phyloP scores from a whole-genome alignment of 2,888 invertebrate species.

The Galerucella pusilla region DNA sequence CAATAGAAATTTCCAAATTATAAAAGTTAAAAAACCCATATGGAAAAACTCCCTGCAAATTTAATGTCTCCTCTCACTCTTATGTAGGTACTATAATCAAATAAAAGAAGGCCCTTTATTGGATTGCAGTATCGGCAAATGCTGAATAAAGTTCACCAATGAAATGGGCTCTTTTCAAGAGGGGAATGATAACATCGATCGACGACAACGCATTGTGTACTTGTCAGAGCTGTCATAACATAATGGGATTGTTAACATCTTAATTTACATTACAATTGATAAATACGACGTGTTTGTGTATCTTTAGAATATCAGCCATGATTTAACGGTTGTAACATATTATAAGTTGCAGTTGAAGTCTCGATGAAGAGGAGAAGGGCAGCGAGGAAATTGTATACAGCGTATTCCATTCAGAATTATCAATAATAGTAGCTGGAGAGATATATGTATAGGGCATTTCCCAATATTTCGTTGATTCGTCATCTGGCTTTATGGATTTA shows the following conservation, averaged over 20 bases:
- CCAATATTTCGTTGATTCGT: too few relatives aligned
- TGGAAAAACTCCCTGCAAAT: neutral
- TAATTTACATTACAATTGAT: conserved; percentile 44
- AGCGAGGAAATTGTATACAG: neutral
- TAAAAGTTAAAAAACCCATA: neutral
- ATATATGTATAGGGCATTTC: too few relatives aligned
- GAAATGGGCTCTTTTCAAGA: conserved; percentile 47
- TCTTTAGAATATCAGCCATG: conserved; percentile 27
- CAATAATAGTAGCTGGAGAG: too few relatives aligned
- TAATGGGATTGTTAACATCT: conserved; percentile 34
- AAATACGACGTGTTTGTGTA: conserved; percentile 19
- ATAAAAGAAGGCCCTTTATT: conserved; percentile 12
- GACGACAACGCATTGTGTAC: conserved; percentile 42
- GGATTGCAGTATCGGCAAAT: conserved; percentile 18
- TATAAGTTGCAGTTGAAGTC: neutral
- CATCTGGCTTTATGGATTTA: too few relatives aligned
- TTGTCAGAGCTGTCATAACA: conserved; percentile 50
- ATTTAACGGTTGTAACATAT: conserved; percentile 29
- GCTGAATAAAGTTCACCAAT: conserved; percentile 47
- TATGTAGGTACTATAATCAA: neutral
- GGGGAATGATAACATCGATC: conserved; percentile 49
- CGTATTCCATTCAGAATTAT: too few relatives aligned
- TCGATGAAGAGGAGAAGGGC: neutral
- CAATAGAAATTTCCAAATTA: too few relatives aligned
- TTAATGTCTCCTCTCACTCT: neutral